Percentiles rank a stretch among this genome's conserved stretches.
phyloP scores from a whole-genome alignment of 2,797 vertebrate genomes.

The Lycodopsis pacificus region DNA sequence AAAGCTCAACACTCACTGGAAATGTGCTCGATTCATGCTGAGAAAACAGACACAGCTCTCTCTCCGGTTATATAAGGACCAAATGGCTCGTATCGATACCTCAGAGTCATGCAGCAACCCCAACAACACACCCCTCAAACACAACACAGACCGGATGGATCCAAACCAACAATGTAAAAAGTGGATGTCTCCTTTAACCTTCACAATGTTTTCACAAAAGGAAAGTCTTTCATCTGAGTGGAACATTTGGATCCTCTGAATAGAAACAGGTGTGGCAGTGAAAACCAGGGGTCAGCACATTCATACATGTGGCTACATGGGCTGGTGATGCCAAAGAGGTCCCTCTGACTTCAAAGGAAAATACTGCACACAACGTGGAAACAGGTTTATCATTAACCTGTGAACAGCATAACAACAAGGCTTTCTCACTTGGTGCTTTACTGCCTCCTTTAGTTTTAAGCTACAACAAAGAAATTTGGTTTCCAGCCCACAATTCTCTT shows the following conservation, averaged over 20 bases:
- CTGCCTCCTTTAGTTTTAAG: conserved; percentile 32
- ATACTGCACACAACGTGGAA: conserved; percentile 48
- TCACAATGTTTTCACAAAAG: conserved; percentile 24
- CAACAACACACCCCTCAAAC: not conserved
- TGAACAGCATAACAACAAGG: conserved; percentile 32
- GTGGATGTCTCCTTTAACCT: conserved; percentile 2
- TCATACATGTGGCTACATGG: conserved; percentile 11
- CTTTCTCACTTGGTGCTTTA: conserved; percentile 7
- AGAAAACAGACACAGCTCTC: not conserved
- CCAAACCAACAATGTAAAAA: not conserved
- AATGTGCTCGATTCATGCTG: not conserved
- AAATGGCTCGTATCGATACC: not conserved
- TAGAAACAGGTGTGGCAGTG: conserved; percentile 73
- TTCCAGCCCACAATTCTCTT: conserved; percentile 36
- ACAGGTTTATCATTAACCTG: conserved; percentile 62
- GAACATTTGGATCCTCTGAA: conserved; percentile 67
- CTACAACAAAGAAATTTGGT: conserved; percentile 33
- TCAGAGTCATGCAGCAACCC: not conserved
- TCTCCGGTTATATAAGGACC: not conserved
- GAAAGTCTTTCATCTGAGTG: conserved; percentile 52
- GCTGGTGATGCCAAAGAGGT: conserved; percentile 19
- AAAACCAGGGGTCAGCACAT: conserved; percentile 63
- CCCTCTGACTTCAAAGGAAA: conserved; percentile 43
- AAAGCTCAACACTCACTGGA: not conserved
- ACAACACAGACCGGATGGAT: not conserved